Evolutionary conservation across 2,888 invertebrate genomes (phyloP), one percentile per base, ranked within the genome.

Genomic region (Melieria picta): DNA sequence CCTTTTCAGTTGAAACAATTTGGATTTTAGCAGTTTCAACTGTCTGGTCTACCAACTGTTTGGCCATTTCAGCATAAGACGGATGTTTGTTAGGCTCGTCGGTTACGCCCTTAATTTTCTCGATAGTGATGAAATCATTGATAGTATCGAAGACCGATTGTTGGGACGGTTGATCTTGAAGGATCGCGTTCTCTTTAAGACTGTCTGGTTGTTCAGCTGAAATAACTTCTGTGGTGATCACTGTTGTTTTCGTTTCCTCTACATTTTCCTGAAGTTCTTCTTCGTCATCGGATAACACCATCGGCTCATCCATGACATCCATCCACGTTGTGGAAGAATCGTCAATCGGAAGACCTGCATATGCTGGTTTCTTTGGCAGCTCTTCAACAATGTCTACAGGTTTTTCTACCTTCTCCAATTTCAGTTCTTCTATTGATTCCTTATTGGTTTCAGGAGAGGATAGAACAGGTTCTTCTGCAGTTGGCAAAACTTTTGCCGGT

Each of bases 241-340:
- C 42, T 60, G 47, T 65, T 4, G 11, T 42, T 57, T 4, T 5
- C 4, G 43, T 45, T 30, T 50, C 16, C 6, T 13, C 7, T 4
- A 55, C 56, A 57, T 6, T 16, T 16, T 65, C 56, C 1, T 65
- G 55, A 30, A 11, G 1, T 11, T 72, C 67, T 43, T 71, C 71
- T 45, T 71, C 81, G 56, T 83, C 81, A 63, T 79, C 81, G 3
- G 80, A 79, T 63, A 82, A 77, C 5, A 74, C 75, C 70, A 80
- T 79, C 6, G 80, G 79, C 30, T 82, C 80, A 11, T 81, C 81
- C 48, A 80, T 48, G n/a, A 81, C 83, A 69, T 86, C 83, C 79
- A 86, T 80, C 81, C 86, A 87, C 3, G 81, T 73, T 61, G 77
- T 81, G 42, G 82, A 76, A 0, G 83, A 76, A 30, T 84, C 80